These are phyloP conservation scores for Distichodus sexfasciatus DNA, from an alignment of 2,797 vertebrate genomes.

Conservation along the genomic window DNA sequence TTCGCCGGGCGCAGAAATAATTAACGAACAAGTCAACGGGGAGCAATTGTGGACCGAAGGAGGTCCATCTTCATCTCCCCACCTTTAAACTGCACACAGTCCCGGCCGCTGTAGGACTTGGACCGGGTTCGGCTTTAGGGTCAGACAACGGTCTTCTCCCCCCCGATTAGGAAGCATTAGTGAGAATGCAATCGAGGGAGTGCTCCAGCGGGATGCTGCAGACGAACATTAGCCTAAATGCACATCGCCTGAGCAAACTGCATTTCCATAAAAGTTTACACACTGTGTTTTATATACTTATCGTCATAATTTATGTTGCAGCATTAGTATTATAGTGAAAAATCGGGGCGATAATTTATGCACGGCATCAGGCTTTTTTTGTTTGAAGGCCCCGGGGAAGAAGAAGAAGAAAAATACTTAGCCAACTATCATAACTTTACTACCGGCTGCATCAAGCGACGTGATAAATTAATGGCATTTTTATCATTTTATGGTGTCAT, in stretches of 20 bases:
- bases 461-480: slow-evolving; percentile 99
- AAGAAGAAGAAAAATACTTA: slow-evolving; percentile 81
- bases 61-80: slow-evolving; percentile 46
- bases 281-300: slow-evolving; percentile 98
- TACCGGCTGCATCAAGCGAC: slow-evolving; percentile 88
- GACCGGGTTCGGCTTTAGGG: neutral
- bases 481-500: slow-evolving; percentile 99
- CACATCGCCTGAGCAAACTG: slow-evolving; percentile 69
- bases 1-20: slow-evolving; percentile 57
- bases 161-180: slow-evolving; percentile 29
- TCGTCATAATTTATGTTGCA: slow-evolving; percentile 89
- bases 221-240: slow-evolving; percentile 63
- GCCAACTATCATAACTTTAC: slow-evolving; percentile 96
- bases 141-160: neutral
- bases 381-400: slow-evolving; percentile 86
- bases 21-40: slow-evolving; percentile 59
- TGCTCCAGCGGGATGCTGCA: slow-evolving; percentile 51
- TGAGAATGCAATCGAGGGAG: slow-evolving; percentile 21
- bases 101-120: too few species aligned
- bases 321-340: slow-evolving; percentile 87
- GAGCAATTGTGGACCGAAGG: slow-evolving; percentile 45
- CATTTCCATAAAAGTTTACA: slow-evolving; percentile 99
- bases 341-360: slow-evolving; percentile 90
- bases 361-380: slow-evolving; percentile 86
- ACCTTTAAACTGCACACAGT: slow-evolving; percentile 6